phyloP scores from a whole-genome alignment of 2,888 invertebrate species.

The Machimus rusticus region DNA sequence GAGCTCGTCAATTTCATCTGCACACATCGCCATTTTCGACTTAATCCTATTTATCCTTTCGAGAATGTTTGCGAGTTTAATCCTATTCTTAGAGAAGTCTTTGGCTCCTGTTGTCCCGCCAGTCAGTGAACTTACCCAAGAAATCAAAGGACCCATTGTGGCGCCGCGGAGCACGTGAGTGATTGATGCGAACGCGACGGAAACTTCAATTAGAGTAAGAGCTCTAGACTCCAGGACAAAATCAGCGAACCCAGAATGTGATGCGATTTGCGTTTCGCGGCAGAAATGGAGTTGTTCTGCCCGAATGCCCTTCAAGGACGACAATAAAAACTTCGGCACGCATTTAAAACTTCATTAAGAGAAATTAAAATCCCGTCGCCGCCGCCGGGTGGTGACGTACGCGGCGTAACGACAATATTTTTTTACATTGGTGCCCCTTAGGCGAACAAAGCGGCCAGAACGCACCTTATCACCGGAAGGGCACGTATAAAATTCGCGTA shows the following conservation, averaged over 20 bases:
- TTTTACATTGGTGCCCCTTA: not conserved
- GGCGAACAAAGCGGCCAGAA: not conserved
- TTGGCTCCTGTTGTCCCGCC: not conserved
- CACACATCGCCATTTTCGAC: no score
- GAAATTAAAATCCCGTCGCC: not conserved
- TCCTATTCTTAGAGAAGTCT: not conserved
- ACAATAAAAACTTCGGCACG: not conserved
- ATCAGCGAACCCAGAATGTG: not conserved
- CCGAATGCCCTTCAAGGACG: not conserved
- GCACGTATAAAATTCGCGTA: constrained; percentile 8
- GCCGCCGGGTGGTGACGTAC: not conserved
- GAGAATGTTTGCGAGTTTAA: no score
- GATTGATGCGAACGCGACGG: not conserved
- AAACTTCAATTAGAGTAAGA: constrained; percentile 14
- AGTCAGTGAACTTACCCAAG: not conserved
- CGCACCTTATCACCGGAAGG: not conserved
- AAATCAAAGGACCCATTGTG: not conserved
- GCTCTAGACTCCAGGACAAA: not conserved
- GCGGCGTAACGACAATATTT: not conserved
- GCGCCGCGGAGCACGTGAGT: not conserved
- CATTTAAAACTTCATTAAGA: not conserved
- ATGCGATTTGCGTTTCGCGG: not conserved
- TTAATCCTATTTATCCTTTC: no score
- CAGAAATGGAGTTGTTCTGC: not conserved
- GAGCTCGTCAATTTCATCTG: no score